Evolutionary conservation across 1,140 invertebrate species (phyloP).

Genomic region (Pseudomyrmex pallidus): DNA sequence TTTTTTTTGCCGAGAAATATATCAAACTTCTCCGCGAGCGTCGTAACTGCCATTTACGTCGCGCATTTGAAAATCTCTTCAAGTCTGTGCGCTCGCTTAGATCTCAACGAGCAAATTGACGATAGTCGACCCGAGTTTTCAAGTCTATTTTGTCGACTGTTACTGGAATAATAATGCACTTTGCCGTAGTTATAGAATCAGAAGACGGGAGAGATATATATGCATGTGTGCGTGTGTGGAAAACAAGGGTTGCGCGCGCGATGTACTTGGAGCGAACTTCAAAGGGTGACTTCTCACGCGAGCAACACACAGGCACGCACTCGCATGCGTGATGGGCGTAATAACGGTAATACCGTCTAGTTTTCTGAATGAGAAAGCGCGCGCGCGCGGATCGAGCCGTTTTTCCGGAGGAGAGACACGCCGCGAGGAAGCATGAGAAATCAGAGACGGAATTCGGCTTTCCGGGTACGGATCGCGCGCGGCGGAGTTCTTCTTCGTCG

Average conservation of each 20-base stretch:
- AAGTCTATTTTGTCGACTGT: slow-evolving; percentile 1
- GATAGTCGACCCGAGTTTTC: not conserved
- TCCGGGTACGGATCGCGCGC: slow-evolving; percentile 77
- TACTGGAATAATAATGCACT: not conserved
- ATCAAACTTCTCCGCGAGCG: not conserved
- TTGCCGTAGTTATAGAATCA: slow-evolving; percentile 1
- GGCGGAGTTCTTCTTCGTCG: slow-evolving; percentile 66
- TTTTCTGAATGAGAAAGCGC: not conserved
- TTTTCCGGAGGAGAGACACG: slow-evolving; percentile 12
- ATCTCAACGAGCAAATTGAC: not conserved
- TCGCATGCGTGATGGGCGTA: slow-evolving; percentile 45
- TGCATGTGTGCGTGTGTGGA: not conserved
- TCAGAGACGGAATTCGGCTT: slow-evolving; percentile 46
- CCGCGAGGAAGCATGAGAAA: slow-evolving; percentile 57
- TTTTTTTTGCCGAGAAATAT: not conserved
- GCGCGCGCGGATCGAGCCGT: not conserved
- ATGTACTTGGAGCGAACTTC: not conserved
- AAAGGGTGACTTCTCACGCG: slow-evolving; percentile 74
- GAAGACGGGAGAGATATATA: not conserved
- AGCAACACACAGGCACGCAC: slow-evolving; percentile 17
- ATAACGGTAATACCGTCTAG: slow-evolving; percentile 46
- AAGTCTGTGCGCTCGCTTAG: too few species aligned
- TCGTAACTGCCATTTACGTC: too few species aligned
- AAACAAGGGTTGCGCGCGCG: slow-evolving; percentile 3
- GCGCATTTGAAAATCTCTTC: too few species aligned